Conservation (phyloP, 2,888 invertebrate species). For the Frankliniella fusca region DNA sequence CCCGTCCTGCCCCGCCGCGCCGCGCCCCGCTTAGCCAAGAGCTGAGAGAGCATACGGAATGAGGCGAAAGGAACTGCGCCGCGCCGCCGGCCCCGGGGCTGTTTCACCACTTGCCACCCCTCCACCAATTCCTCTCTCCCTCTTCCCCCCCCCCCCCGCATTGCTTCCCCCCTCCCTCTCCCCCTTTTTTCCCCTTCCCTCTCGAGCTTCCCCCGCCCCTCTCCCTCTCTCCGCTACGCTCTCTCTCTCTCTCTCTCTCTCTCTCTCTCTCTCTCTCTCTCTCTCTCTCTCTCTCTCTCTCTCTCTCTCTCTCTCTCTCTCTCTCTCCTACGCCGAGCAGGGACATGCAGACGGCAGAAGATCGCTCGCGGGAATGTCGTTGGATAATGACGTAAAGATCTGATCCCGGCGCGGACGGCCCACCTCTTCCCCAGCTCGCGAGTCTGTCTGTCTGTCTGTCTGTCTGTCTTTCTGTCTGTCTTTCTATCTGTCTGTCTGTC, state of each 20-base stretch:
- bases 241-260: neutral
- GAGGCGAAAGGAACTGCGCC: conserved; percentile 12
- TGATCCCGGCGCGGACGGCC: no score
- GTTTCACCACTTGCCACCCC: neutral
- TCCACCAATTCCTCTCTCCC: neutral
- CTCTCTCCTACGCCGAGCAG: neutral
- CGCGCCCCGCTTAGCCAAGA: conserved; percentile 35
- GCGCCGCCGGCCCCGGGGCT: neutral
- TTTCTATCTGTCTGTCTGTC: no score
- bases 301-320: neutral
- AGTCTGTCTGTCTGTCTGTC: no score
- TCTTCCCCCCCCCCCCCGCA: neutral
- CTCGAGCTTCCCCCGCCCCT: neutral
- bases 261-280: neutral
- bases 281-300: neutral
- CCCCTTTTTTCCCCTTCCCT: neutral
- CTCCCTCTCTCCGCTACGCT: conserved; percentile 1
- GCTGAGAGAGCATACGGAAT: conserved; percentile 28
- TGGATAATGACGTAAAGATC: no score
- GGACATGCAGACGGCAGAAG: no score
- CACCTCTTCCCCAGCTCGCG: no score
- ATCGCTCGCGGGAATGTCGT: no score
- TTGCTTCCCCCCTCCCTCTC: conserved; percentile 7
- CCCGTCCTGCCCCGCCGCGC: neutral
- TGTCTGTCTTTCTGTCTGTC: no score